Evolutionary conservation across 2,797 vertebrate species (phyloP).

Genomic region (Epinephelus coioides): DNA sequence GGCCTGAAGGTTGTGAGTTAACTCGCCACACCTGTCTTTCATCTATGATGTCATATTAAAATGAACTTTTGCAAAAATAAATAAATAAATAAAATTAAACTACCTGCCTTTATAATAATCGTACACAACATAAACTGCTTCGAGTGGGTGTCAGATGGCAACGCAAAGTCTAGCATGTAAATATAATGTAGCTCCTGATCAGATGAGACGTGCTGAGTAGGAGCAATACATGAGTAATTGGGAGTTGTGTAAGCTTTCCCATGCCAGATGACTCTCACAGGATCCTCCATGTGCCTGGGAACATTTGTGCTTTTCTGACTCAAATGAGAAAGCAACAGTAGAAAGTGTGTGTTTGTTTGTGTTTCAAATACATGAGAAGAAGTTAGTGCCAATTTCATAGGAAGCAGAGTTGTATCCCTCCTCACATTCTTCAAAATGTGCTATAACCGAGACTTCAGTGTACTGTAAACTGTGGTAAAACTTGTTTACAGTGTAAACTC

Average conservation of each 20-base stretch:
- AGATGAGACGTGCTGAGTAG: slow-evolving; percentile 56
- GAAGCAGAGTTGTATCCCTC: background rate
- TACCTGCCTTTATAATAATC: background rate
- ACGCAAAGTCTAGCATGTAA: background rate
- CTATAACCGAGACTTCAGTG: background rate
- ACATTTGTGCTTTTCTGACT: slow-evolving; percentile 54
- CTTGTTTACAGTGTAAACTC: slow-evolving; percentile 4
- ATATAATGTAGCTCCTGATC: slow-evolving; percentile 25
- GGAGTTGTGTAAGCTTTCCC: slow-evolving; percentile 76
- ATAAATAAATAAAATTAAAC: background rate
- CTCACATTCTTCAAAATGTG: slow-evolving; percentile 14
- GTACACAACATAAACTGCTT: background rate
- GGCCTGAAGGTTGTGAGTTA: background rate
- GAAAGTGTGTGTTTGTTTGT: slow-evolving; percentile 29
- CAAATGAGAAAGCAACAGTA: slow-evolving; percentile 34
- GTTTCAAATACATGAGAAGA: slow-evolving; percentile 10
- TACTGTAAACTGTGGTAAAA: slow-evolving; percentile 5
- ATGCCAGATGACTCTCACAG: slow-evolving; percentile 67
- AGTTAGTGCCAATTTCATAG: background rate
- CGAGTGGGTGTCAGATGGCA: background rate
- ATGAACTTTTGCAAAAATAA: background rate
- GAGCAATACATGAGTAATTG: slow-evolving; percentile 73
- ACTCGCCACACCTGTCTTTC: background rate
- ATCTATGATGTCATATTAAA: background rate
- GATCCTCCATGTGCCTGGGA: slow-evolving; percentile 54